A percentile compares a stretch with the other conserved stretches of the same genome.
phyloP scores from a whole-genome alignment of 2,888 invertebrate genomes.

The Tupiocoris notatus region DNA sequence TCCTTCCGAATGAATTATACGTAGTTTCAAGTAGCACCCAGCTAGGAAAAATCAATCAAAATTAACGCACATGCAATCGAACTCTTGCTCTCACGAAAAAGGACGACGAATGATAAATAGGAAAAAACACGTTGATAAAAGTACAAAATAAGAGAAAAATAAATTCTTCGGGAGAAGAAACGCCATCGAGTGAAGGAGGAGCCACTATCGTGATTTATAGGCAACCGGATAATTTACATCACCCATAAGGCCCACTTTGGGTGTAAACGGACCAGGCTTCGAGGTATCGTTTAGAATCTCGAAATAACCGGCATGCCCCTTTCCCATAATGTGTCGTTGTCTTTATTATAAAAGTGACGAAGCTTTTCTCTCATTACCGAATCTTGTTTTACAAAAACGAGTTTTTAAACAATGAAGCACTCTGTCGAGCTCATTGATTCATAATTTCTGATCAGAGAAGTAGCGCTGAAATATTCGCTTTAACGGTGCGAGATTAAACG shows the following conservation, averaged over 20 bases:
- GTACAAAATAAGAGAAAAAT: slow-evolving; percentile 4
- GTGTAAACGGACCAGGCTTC: slow-evolving; percentile 30
- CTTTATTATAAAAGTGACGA: slow-evolving; percentile 3
- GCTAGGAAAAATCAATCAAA: slow-evolving; percentile 42
- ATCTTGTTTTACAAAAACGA: not conserved
- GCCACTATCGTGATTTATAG: slow-evolving; percentile 36
- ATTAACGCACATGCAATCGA: slow-evolving; percentile 43
- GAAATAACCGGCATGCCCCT: slow-evolving; percentile 14
- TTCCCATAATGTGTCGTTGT: slow-evolving; percentile 17
- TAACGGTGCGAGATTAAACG: too few relatives aligned
- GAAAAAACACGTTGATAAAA: slow-evolving; percentile 1
- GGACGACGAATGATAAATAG: not conserved
- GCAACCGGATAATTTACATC: slow-evolving; percentile 33
- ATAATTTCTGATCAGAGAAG: too few relatives aligned
- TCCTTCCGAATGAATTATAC: slow-evolving; percentile 20
- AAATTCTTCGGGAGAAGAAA: slow-evolving; percentile 10
- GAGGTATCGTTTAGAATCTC: slow-evolving; percentile 27
- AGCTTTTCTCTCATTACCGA: too few relatives aligned
- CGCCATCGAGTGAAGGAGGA: slow-evolving; percentile 5
- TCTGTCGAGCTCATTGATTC: not conserved
- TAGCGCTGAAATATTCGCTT: too few relatives aligned
- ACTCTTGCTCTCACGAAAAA: slow-evolving; percentile 6
- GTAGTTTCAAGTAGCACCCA: slow-evolving; percentile 40
- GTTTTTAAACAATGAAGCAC: not conserved
- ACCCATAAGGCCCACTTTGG: slow-evolving; percentile 28